Conservation (phyloP, 2,888 invertebrate genomes). For the Cheilosia soror region DNA sequence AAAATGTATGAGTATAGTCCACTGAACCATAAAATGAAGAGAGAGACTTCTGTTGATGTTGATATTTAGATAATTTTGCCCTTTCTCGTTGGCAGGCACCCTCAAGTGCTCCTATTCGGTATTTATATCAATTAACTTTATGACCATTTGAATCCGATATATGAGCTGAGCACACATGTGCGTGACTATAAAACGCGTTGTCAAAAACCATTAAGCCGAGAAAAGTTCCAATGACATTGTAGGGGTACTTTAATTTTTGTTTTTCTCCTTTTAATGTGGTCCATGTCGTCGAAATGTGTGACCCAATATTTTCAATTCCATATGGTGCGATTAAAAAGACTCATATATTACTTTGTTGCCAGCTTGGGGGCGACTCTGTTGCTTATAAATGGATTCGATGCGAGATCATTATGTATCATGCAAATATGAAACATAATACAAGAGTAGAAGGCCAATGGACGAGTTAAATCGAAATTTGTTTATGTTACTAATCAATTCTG, state of each 20-base stretch:
- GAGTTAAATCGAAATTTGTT: neutral
- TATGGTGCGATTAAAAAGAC: conserved; percentile 15
- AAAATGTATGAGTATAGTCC: neutral
- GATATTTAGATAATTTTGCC: neutral
- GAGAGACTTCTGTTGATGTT: conserved; percentile 25
- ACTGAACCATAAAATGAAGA: conserved; percentile 38
- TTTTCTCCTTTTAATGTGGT: neutral
- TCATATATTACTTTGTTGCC: conserved; percentile 33
- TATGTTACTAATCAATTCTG: neutral
- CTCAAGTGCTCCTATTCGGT: conserved; percentile 13
- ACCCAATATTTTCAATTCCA: conserved; percentile 17
- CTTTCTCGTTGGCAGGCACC: conserved; percentile 10
- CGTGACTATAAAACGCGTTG: conserved; percentile 50
- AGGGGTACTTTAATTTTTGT: conserved; percentile 19
- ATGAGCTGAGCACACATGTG: conserved; percentile 30
- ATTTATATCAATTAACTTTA: conserved; percentile 55
- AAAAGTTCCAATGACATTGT: conserved; percentile 45
- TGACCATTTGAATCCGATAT: conserved; percentile 36
- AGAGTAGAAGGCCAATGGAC: neutral
- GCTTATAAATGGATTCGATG: neutral
- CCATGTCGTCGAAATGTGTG: conserved; percentile 16
- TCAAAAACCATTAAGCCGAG: conserved; percentile 48
- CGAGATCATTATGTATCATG: conserved; percentile 5
- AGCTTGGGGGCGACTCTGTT: neutral
- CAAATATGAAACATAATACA: conserved; percentile 17